Conservation (phyloP, 2,113 vertebrate genomes). For the Bubo scandiacus region DNA sequence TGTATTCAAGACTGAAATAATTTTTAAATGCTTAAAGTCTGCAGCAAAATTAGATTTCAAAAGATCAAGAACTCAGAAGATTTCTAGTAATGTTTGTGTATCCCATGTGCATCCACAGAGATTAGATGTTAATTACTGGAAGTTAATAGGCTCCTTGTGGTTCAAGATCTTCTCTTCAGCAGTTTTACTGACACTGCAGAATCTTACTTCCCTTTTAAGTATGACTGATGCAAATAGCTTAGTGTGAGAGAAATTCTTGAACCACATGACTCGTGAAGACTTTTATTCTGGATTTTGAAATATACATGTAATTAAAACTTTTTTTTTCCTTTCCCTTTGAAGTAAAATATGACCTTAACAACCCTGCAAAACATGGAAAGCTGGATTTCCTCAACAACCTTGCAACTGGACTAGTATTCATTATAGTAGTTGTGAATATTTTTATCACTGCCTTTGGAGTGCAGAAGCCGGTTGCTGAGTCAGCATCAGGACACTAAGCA, state of each 20-base stretch:
- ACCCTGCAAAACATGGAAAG: conserved; percentile 82
- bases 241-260: not conserved
- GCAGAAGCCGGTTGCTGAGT: conserved; percentile 75
- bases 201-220: conserved; percentile 12
- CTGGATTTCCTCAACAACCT: conserved; percentile 92
- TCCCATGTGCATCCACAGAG: not conserved
- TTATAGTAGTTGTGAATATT: conserved; percentile 94
- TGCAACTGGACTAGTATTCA: conserved; percentile 88
- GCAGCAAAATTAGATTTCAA: not conserved
- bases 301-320: not conserved
- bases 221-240: not conserved
- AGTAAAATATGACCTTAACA: conserved; percentile 98
- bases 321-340: conserved; percentile 19
- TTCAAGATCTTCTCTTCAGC: not conserved
- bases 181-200: conserved; percentile 9
- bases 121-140: conserved; percentile 24
- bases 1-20: not conserved
- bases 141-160: not conserved
- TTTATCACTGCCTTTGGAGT: conserved; percentile 98
- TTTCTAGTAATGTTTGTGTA: not conserved
- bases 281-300: conserved; percentile 21
- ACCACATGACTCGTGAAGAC: not conserved
- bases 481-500: conserved; percentile 26
- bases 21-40: not conserved
- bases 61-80: not conserved